Base-by-base conservation (phyloP, 2,113 vertebrate species). In the Pygoscelis adeliae region DNA sequence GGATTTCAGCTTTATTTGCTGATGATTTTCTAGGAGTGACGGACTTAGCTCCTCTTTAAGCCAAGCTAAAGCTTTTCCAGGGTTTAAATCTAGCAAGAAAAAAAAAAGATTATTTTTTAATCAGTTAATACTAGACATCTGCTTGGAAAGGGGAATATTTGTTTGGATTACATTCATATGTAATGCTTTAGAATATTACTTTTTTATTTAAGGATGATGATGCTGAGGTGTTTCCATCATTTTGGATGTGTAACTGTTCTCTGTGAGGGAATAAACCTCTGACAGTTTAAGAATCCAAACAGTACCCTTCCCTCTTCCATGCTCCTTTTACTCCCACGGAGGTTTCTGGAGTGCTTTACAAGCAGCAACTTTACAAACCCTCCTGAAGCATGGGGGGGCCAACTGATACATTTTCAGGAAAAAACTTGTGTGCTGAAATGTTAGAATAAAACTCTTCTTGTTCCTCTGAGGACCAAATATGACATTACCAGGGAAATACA, bases 61-160 rank as follows among this genome's bases (percentile, higher is more conserved):
- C 89, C 87, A 85, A 86, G 73, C 91, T 93, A 96, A 96, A 95
- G 91, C 91, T 95, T 96, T 96, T 65, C 61, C 81, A 42, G 87
- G 63, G 32, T 94, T 94, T 91, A 90, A 95, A 95, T 83, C 87
- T 67, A 58, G 65, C 80, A 72, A 92, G 63, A 65, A 84, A 80
- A 83, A 81, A 61, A 47, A 87, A 65, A n/a, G 56, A 96, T 95
- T 93, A 79, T 83, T 96, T 97, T 91, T 90, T 80, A 92, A 92
- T 90, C 94, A 52, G 94, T 89, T 92, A 95, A 93, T 95, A 46
- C 79, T 47, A 69, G 63, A 83, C 94, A 94, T 90, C 90, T 96
- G 92, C 84, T 73, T 34, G 47, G 78, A 19, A 80, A 89, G 27
- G 40, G 70, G 71, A 94, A 50, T 13, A 56, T 72, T 80, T 88